Evolutionary conservation across 2,888 invertebrate species (phyloP).

Genomic region (Pseudoips prasinana): DNA sequence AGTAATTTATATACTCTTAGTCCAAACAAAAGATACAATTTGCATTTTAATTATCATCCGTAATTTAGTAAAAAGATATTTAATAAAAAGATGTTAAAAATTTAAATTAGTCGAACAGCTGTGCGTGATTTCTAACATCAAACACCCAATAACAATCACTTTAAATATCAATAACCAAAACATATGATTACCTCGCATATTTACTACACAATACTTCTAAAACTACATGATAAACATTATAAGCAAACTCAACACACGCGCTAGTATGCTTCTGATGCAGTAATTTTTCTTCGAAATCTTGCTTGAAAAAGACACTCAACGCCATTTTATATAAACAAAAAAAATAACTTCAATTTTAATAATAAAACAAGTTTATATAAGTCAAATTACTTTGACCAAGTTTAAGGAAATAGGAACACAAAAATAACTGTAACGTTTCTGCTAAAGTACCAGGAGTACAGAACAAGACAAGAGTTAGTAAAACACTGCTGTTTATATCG

Average conservation of each 20-base stretch:
- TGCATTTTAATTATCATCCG: too few species aligned
- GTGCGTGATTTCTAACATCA: too few species aligned
- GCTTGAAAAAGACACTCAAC: constrained; percentile 35
- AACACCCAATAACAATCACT: too few species aligned
- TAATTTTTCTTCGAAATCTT: constrained; percentile 29
- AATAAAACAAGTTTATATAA: not conserved
- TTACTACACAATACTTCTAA: constrained; percentile 32
- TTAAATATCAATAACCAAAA: too few species aligned
- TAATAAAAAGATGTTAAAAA: too few species aligned
- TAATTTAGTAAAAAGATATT: too few species aligned
- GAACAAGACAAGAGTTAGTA: constrained; percentile 32
- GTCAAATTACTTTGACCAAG: not conserved
- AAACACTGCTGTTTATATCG: constrained; percentile 29
- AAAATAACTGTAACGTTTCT: not conserved
- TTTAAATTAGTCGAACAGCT: too few species aligned
- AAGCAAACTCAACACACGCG: constrained; percentile 44
- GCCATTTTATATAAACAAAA: constrained; percentile 37
- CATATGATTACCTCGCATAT: not conserved
- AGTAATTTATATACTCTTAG: too few species aligned
- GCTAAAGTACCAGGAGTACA: constrained; percentile 37
- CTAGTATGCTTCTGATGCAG: constrained; percentile 28
- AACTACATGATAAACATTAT: constrained; percentile 34
- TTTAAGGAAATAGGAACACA: constrained; percentile 5
- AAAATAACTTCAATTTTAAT: constrained; percentile 7
- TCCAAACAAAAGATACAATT: too few species aligned